Base-by-base conservation (phyloP, 2,113 vertebrate species). In the Gasterosteus aculeatus region DNA sequence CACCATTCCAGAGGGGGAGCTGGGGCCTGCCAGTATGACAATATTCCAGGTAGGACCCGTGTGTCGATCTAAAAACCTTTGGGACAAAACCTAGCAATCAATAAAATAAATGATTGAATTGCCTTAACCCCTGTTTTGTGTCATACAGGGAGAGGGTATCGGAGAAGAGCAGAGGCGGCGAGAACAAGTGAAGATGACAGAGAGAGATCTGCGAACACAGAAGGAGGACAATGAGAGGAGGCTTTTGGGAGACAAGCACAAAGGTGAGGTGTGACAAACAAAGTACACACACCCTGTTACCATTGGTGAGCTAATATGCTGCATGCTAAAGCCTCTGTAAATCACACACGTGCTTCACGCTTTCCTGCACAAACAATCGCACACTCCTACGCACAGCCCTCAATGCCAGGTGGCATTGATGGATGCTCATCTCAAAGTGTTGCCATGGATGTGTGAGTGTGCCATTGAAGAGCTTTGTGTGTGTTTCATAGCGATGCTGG, bases 11-110 rank as follows among this genome's bases (percentile, higher is more conserved):
- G 88, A 89, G 74, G 38, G 46, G 5, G 65, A 90, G 38, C 82
- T 94, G 18, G 94, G 94, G n/a, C 92, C 92, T 65, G 88, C 94
- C 47, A 93, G 93, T 58, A 93, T 95, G 93, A 90, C 87, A 67
- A 73, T 92, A 41, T 95, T 95, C 74, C 63, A 91, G 90, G 93
- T 95, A 79, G 54, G 38, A 22, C 31, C 19, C 64, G 53, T 12
- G 38, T 22, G 54, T 56, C 51, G 49, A 67, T 67, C 19, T 38
- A 78, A 46, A 75, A 14, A 65, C 10, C 16, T 66, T 46, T 44
- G 44, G 4, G 77, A 66, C n/a, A 39, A 35, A 49, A 63, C 63
- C 33, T 19, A 73, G 18, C 4, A 2, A 81, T 76, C 47, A 10
- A 26, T 41, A 62, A 7, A 69, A 53, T 75, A 0, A 35, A 56